Base-by-base conservation (phyloP, 2,888 invertebrate species). In the Pheosia gnoma region DNA sequence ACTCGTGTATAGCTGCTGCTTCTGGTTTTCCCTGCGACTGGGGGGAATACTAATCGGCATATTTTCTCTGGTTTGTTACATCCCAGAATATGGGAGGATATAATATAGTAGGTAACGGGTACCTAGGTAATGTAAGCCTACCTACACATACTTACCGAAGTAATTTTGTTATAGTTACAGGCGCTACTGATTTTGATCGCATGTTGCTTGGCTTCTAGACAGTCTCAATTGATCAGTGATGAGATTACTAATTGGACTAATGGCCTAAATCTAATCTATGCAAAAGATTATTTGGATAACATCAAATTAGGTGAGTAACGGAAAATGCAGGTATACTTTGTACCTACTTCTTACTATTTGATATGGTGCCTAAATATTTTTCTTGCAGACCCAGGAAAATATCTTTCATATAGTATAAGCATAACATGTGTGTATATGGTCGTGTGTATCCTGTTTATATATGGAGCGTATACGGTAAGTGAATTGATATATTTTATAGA, bases 11-110 rank as follows among this genome's bases (percentile, higher is more conserved):
- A 91, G 89, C 72, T 93, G 91, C 70, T 93, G 93, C 70, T 93
- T 93, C 77, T 92, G 93, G 91, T 93, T 92, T 82, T 93, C 93
- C 10, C 75, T 93, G 45, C 84, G 93, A 57, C 81, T 93, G 55
- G 91, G 90, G 38, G 93, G 91, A 38, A 89, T 93, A 71, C 67
- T 93, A 41, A 92, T 90, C 64, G 91, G 86, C 51, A 59, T 86
- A 64, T 88, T 89, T 76, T 89, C 90, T 61, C 62, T 86, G 70
- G 93, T 93, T 59, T 49, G 5, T 49, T 5, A 13, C 7, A 11
- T 11, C 13, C n/a, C 10, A 13, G 7, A 49, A 11, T 49, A 49
- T 13, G 11, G 8, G 49, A 13, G 49, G 7, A 49, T n/a, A 5
- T 13, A 5, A 49, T 49, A 25, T 25, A 25, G 25, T 25, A 25